Percentiles rank a stretch among this genome's conserved stretches.
Evolutionary conservation across 2,888 invertebrate genomes (phyloP).

Genomic region (Rhingia rostrata): DNA sequence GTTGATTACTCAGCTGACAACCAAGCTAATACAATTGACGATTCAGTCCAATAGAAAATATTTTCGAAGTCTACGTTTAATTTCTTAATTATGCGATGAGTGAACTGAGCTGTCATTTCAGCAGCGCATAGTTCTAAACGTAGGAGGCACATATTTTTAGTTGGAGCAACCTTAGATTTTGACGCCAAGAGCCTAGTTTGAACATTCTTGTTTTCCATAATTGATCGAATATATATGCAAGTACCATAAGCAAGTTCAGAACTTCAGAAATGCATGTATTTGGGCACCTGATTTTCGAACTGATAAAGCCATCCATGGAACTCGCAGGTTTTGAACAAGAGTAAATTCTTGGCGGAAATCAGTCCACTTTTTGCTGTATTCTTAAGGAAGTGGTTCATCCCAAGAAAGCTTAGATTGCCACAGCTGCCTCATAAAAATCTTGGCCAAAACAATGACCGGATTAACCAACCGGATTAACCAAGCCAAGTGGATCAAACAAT

Average conservation of each 20-base stretch:
- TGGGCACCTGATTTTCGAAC: not conserved
- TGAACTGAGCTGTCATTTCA: conserved; percentile 73
- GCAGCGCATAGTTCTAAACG: conserved; percentile 77
- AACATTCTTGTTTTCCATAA: conserved; percentile 27
- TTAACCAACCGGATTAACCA: conserved; percentile 42
- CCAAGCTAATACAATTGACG: conserved; percentile 75
- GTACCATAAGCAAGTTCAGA: conserved; percentile 64
- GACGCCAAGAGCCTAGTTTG: conserved; percentile 71
- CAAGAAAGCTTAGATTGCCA: conserved; percentile 74
- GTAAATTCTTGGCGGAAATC: not conserved
- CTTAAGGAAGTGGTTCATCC: conserved; percentile 72
- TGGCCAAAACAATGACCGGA: conserved; percentile 67
- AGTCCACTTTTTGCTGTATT: conserved; percentile 52
- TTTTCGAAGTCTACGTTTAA: conserved; percentile 55
- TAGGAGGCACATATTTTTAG: conserved; percentile 75
- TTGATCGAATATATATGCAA: conserved; percentile 73
- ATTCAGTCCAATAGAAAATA: conserved; percentile 75
- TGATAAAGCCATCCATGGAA: conserved; percentile 1
- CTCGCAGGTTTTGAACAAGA: not conserved
- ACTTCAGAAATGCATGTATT: conserved; percentile 75
- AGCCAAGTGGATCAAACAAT: conserved; percentile 75
- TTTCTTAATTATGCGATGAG: conserved; percentile 62
- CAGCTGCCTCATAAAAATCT: conserved; percentile 74
- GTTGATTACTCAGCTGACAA: conserved; percentile 46
- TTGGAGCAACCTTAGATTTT: conserved; percentile 76